Base-by-base conservation (phyloP, 2,113 vertebrate species). In the Embiotoca jacksoni region DNA sequence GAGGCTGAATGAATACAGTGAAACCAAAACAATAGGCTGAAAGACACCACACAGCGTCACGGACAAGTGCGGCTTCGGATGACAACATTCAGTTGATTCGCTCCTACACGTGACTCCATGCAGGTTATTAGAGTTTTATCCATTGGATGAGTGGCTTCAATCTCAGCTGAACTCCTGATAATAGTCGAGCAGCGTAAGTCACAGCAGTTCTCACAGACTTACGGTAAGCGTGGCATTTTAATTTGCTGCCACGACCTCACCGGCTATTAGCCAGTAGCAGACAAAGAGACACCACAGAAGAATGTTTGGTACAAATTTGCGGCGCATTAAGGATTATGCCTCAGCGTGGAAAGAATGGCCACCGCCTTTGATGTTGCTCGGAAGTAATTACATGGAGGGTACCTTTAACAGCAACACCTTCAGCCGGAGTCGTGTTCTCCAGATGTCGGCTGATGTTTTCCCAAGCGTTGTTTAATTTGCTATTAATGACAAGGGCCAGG, bases 401-500 rank as follows among this genome's bases (percentile, higher is more conserved):
- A 35, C 66, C 54, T 72, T 64, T 70, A 72, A 89, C 81, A 80
- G 84, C 50, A 82, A 83, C 84, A 91, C 88, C 86, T 90, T 78
- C 14, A 70, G 53, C 84, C 83, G 61, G 70, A 76, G 81, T 70
- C 49, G 75, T 86, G 85, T 74, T 81, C 61, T 54, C 89, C 93
- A 94, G 93, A 93, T 94, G 93, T 92, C 69, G 47, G 69, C 64
- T 57, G 72, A 47, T 78, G 23, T 23, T 23, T 23, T 23, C 23
- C 23, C 63, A 56, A 87, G 67, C 55, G 23, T 81, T 65, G 72
- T 85, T 92, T 88, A 75, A 88, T 92, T 81, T 60, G 3, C 82
- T 68, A 88, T 90, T 94, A 94, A 93, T 92, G 90, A 92, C 87
- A 92, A 87, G 87, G 71, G 78, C 66, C 70, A 90, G 88, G 83